These are phyloP conservation scores for Lithophane semibrunnea DNA, from an alignment of 2,888 invertebrate species.

Conservation along the genomic window DNA sequence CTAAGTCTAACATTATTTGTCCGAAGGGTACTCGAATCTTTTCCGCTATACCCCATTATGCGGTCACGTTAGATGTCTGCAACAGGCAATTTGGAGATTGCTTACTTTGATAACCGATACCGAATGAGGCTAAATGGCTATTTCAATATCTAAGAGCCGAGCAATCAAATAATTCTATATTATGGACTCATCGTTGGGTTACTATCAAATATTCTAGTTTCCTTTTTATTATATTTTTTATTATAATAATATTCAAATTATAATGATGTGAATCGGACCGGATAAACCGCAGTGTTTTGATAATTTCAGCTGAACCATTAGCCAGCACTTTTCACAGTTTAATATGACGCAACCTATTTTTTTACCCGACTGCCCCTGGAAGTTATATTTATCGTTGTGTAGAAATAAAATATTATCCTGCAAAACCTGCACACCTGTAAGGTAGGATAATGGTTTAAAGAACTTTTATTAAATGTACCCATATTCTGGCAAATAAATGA, in stretches of 20 bases:
- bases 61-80: constrained; percentile 39
- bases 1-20: constrained; percentile 1
- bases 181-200: background rate
- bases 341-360: too few relatives aligned
- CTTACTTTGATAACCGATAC: constrained; percentile 57
- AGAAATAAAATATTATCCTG: background rate
- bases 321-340: background rate
- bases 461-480: too few relatives aligned
- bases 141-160: constrained; percentile 49
- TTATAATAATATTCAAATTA: too few relatives aligned
- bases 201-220: background rate
- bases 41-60: constrained; percentile 21
- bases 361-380: too few relatives aligned
- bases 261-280: too few relatives aligned
- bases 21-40: constrained; percentile 27
- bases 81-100: constrained; percentile 57
- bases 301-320: background rate
- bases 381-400: background rate
- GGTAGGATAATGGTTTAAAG: too few relatives aligned
- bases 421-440: too few relatives aligned
- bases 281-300: background rate
- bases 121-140: constrained; percentile 39
- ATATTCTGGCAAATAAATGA: too few relatives aligned
- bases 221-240: background rate
- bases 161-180: constrained; percentile 41